These are phyloP conservation scores for Drosophila auraria DNA, from an alignment of 1,140 invertebrate genomes.

Conservation along the genomic window DNA sequence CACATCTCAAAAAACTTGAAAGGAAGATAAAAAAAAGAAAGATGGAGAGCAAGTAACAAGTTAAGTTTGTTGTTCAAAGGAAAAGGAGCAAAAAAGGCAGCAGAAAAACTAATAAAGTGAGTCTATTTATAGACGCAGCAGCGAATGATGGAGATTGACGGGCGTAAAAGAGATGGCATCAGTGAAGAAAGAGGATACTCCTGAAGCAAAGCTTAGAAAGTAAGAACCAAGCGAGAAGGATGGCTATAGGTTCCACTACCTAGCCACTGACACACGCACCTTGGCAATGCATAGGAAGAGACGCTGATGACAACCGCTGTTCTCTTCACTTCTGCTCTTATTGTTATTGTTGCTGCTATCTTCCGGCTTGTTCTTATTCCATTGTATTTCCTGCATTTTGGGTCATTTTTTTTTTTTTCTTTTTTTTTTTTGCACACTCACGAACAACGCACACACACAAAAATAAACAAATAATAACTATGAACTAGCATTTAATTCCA, in stretches of 20 bases:
- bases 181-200: slow-evolving; percentile 1
- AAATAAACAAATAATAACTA: slow-evolving; percentile 27
- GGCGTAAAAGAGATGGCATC: slow-evolving; percentile 1
- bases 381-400: slow-evolving; percentile 58
- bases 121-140: slow-evolving; percentile 39
- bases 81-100: slow-evolving; percentile 9
- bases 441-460: slow-evolving; percentile 20
- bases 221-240: slow-evolving; percentile 25
- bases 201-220: slow-evolving; percentile 41
- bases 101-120: slow-evolving; percentile 35
- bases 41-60: slow-evolving; percentile 14
- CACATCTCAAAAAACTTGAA: slow-evolving; percentile 14
- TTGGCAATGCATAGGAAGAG: slow-evolving; percentile 64
- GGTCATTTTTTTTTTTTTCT: slow-evolving; percentile 34
- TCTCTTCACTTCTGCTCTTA: slow-evolving; percentile 8
- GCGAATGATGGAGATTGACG: slow-evolving; percentile 19
- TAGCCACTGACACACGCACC: slow-evolving; percentile 45
- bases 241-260: background rate
- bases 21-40: slow-evolving; percentile 1
- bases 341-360: slow-evolving; percentile 44
- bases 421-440: slow-evolving; percentile 38
- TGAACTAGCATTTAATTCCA: slow-evolving; percentile 26
- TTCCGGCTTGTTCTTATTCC: slow-evolving; percentile 51
- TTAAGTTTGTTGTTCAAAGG: slow-evolving; percentile 17
- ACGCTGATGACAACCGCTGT: slow-evolving; percentile 64